Percentiles rank a stretch among this genome's conserved stretches.
Conservation (phyloP, 2,888 invertebrate genomes). For the Rhynchonema sp. region DNA sequence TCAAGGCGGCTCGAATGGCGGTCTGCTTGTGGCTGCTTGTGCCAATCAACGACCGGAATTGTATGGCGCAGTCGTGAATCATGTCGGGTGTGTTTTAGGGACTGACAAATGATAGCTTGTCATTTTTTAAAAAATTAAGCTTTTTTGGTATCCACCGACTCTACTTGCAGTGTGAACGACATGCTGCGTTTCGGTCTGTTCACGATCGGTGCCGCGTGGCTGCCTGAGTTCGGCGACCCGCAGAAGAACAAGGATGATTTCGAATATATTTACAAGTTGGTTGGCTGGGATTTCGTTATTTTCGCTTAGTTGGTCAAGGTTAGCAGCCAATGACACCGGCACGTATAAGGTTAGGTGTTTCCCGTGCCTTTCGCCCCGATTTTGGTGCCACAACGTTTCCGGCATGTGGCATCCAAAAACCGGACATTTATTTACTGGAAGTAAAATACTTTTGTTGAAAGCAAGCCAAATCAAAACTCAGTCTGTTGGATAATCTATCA, state of each 20-base stretch:
- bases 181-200: conserved; percentile 94
- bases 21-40: conserved; percentile 79
- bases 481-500: too few species aligned
- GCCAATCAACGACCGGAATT: conserved; percentile 83
- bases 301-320: too few species aligned
- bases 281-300: not conserved
- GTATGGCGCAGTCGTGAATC: conserved; percentile 72
- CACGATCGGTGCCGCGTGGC: conserved; percentile 92
- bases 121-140: too few species aligned
- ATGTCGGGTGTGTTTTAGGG: conserved; percentile 90
- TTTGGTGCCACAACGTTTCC: not conserved
- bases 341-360: too few species aligned
- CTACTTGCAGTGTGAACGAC: too few species aligned
- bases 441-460: too few species aligned
- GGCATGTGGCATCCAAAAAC: too few species aligned
- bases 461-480: too few species aligned
- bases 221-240: conserved; percentile 78
- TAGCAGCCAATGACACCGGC: too few species aligned
- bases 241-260: conserved; percentile 66
- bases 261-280: conserved; percentile 51
- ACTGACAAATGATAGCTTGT: too few species aligned
- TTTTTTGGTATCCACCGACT: too few species aligned
- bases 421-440: too few species aligned
- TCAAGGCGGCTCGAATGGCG: conserved; percentile 91
- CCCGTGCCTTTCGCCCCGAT: not conserved